phyloP scores from a whole-genome alignment of 2,797 vertebrate genomes.

The Notoglanidium macrostoma region DNA sequence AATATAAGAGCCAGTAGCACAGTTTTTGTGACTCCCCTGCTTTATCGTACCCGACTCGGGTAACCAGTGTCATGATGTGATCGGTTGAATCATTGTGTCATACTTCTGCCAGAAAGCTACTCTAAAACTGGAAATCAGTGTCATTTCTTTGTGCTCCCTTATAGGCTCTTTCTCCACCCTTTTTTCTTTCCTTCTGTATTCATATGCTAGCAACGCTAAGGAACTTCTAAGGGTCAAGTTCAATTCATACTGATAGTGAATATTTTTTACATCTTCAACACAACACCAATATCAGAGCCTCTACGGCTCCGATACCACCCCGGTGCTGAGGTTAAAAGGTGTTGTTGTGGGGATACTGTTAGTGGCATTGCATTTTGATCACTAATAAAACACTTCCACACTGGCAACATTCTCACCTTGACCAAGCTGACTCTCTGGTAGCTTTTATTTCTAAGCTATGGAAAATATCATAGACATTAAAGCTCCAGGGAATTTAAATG shows the following conservation, averaged over 20 bases:
- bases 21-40: background rate
- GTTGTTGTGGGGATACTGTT: background rate
- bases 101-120: background rate
- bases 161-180: background rate
- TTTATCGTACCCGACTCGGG: background rate
- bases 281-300: background rate
- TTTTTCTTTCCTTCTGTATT: background rate
- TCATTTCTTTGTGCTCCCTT: background rate
- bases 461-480: background rate
- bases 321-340: background rate
- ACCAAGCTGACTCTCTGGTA: background rate
- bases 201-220: background rate
- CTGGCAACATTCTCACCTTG: background rate
- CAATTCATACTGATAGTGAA: background rate
- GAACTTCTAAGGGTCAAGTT: background rate
- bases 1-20: background rate
- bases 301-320: background rate
- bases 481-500: background rate
- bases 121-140: background rate
- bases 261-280: background rate
- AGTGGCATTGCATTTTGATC: background rate
- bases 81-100: background rate
- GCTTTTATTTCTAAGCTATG: background rate
- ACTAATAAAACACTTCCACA: background rate
- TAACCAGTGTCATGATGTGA: background rate